These are phyloP conservation scores for Pycnomerus fuliginosus DNA, from an alignment of 2,888 invertebrate genomes.

Conservation along the genomic window DNA sequence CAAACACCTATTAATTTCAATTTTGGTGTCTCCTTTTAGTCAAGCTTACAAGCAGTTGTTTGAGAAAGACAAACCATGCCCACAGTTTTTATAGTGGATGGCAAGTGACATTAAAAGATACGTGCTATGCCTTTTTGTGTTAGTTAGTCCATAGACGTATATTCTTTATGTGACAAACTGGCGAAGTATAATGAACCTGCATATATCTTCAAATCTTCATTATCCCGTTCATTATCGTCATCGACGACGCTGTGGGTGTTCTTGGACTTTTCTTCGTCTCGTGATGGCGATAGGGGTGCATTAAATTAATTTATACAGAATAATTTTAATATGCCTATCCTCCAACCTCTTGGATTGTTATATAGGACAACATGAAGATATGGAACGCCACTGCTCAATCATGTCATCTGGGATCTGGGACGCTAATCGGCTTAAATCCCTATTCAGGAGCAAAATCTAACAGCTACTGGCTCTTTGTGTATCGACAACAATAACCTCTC, in stretches of 20 bases:
- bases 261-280: constrained; percentile 14
- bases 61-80: constrained; percentile 1
- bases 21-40: constrained; percentile 6
- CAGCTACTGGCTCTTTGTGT: no score
- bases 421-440: no score
- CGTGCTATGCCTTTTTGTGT: constrained; percentile 13
- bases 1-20: constrained; percentile 18
- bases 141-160: constrained; percentile 17
- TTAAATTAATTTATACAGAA: no score
- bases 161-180: constrained; percentile 34
- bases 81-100: constrained; percentile 14
- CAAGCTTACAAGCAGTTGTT: background rate
- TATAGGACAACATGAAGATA: no score
- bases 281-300: constrained; percentile 13
- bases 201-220: constrained; percentile 41
- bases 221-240: constrained; percentile 24
- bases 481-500: no score
- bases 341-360: no score
- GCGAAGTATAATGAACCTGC: constrained; percentile 39
- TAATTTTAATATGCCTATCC: no score
- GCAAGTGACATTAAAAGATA: constrained; percentile 20
- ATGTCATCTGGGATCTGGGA: no score
- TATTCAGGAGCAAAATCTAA: no score
- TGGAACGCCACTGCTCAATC: no score
- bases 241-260: constrained; percentile 26